Conservation (phyloP, 1,140 invertebrate genomes). For the Drosophila lowei region DNA sequence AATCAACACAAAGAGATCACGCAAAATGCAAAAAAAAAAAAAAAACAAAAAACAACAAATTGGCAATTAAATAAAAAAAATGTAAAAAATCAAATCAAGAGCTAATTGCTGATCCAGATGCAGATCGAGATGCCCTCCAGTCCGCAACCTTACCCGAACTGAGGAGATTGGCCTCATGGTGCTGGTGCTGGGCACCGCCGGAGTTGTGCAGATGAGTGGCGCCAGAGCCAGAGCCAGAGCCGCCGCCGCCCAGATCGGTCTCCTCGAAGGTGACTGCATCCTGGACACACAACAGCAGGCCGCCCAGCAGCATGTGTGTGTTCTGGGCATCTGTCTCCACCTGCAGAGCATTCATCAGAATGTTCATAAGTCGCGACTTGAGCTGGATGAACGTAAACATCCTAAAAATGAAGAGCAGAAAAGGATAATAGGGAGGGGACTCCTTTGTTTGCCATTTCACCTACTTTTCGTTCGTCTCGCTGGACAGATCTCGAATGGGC, state of each 20-base stretch:
- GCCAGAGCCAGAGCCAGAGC: not conserved
- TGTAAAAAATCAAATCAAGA: slow-evolving; percentile 16
- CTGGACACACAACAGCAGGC: slow-evolving; percentile 90
- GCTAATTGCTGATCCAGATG: not conserved
- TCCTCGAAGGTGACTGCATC: slow-evolving; percentile 92
- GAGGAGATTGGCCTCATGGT: slow-evolving; percentile 87
- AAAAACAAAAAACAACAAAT: slow-evolving; percentile 19
- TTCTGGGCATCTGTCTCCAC: slow-evolving; percentile 94
- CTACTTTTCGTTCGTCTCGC: slow-evolving; percentile 83
- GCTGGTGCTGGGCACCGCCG: slow-evolving; percentile 75
- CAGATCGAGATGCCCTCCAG: too few species aligned
- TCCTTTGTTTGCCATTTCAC: slow-evolving; percentile 27
- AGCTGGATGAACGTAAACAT: slow-evolving; percentile 90
- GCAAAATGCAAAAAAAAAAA: slow-evolving; percentile 32
- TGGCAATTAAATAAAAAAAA: slow-evolving; percentile 39
- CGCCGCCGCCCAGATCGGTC: slow-evolving; percentile 83
- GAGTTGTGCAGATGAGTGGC: slow-evolving; percentile 84
- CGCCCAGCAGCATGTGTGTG: slow-evolving; percentile 94
- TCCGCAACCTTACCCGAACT: slow-evolving; percentile 87
- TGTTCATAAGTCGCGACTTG: slow-evolving; percentile 92
- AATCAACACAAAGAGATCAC: slow-evolving; percentile 24
- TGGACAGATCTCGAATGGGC: slow-evolving; percentile 89
- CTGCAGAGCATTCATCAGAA: slow-evolving; percentile 93
- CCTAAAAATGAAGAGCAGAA: slow-evolving; percentile 44
- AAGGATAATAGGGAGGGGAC: not conserved